These are phyloP conservation scores for Drosophila ficusphila DNA, from an alignment of 1,140 invertebrate species.

Conservation along the genomic window DNA sequence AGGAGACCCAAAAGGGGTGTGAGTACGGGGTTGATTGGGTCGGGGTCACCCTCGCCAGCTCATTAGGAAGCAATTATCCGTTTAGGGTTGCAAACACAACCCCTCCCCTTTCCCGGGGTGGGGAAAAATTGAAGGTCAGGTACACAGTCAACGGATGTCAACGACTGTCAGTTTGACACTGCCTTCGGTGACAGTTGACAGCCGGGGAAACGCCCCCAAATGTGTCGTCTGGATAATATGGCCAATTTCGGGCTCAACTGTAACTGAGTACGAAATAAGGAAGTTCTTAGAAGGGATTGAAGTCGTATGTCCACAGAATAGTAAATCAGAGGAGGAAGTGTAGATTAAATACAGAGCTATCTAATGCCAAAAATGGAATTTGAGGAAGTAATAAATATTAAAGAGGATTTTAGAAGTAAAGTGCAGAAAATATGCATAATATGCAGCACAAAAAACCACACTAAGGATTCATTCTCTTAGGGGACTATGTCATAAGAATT, in stretches of 20 bases:
- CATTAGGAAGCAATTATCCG: constrained; percentile 78
- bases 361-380: too few relatives aligned
- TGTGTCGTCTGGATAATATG: constrained; percentile 68
- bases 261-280: background rate
- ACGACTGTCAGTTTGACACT: constrained; percentile 50
- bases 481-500: too few relatives aligned
- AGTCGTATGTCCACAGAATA: background rate
- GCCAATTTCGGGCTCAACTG: constrained; percentile 54
- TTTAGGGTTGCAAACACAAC: constrained; percentile 61
- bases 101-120: constrained; percentile 22
- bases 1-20: constrained; percentile 4
- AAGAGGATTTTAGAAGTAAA: too few relatives aligned
- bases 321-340: background rate
- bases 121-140: constrained; percentile 69
- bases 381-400: background rate
- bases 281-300: constrained; percentile 8
- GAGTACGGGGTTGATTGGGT: constrained; percentile 17
- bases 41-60: constrained; percentile 32
- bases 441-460: too few relatives aligned
- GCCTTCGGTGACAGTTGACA: constrained; percentile 59
- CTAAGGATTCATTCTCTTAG: too few relatives aligned
- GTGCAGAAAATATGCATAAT: too few relatives aligned
- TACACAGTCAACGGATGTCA: constrained; percentile 65
- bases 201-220: constrained; percentile 63
- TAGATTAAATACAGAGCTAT: background rate